Evolutionary conservation across 2,888 invertebrate genomes (phyloP), one percentile per base, ranked within the genome.

Genomic region (Diaperis boleti): DNA sequence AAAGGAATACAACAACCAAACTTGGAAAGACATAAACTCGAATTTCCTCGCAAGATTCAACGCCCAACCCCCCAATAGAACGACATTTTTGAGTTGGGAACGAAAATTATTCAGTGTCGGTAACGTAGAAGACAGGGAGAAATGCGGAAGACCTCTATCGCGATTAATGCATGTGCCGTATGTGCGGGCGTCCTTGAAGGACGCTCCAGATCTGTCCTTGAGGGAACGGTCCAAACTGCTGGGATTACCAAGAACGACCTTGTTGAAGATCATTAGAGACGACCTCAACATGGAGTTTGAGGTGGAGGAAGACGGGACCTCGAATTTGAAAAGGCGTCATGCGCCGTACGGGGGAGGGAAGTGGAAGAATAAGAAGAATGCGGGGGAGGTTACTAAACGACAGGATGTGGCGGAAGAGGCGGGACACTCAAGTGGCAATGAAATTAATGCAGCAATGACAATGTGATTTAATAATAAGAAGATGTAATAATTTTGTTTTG

Each of bases 1-100:
- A 71, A 78, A 82, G 44, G 77, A 78, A 44, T 75, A 76, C 57
- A 81, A 82, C 7, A 78, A 74, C 54, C 76, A 78, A 63, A 75
- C 76, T 18, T 74, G 69, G 74, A 73, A 73, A 57, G 74, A 83
- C 78, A 82, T 84, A 42, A 81, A 80, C 66, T 76, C 76, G 20
- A 82, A 83, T 66, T 84, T 84, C 66, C 72, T 74, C 52, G 72
- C 76, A 59, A 76, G 84, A 65, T 84, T 84, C 66, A 78, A 77
- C 18, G 73, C 79, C 1, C 76, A 81, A 3, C 78, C 84, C 5
- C 84, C 84, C 3, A 74, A 72, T 49, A 67, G 70, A 59, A 67
- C 72, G 10, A 75, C 76, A 7, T 49, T 74, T 17, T 35, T 65
- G 35, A 70, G 61, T 14, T 73, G 73, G 73, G 72, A 73, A 41